Evolutionary conservation across 2,888 invertebrate genomes (phyloP), one percentile per base, ranked within the genome.

Genomic region (Campopleginae sp.): DNA sequence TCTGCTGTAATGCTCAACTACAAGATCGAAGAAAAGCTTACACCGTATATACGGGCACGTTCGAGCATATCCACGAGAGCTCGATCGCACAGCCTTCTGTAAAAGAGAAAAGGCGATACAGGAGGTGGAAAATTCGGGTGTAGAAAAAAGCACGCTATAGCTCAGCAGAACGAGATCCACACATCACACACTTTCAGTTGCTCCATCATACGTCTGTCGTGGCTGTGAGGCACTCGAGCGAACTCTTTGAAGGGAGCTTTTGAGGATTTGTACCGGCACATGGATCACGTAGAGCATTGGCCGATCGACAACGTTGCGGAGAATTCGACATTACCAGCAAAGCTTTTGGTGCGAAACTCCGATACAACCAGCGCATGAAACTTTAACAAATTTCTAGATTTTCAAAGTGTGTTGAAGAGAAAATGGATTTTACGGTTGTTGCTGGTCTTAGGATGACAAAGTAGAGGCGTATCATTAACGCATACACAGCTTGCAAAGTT

Each of bases 201-300:
- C 66, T 23, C 42, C 77, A 23, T 66, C 66, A 42, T 51, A 19
- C 31, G 31, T 70, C 58, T 66, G 46, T 33, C 42, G 44, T 68
- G 58, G 27, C 66, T 74, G 72, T 27, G 68, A 78, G 51, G 74
- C n/a, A 27, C 51, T 42, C 27, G 72, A 68, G n/a, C n/a, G 19
- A 58, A 78, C 74, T 81, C 81, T 84, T 81, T 78, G 84, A 85
- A 63, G 33, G 74, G 77, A 81, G 81, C 77, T 85, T 85, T 85
- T 63, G 74, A 54, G 81, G 84, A 78, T 81, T 81, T 85, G 77
- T 74, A 51, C 54, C 31, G 23, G 42, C 51, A 79, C 19, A 33
- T 19, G 51, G 46, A 72, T 78, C 84, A 81, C 77, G 77, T 74
- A 78, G 31, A 42, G 27, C 54, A 72, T 63, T 68, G 71, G 58